phyloP scores from a whole-genome alignment of 2,113 vertebrate species.

The Sebastes schlegelii region DNA sequence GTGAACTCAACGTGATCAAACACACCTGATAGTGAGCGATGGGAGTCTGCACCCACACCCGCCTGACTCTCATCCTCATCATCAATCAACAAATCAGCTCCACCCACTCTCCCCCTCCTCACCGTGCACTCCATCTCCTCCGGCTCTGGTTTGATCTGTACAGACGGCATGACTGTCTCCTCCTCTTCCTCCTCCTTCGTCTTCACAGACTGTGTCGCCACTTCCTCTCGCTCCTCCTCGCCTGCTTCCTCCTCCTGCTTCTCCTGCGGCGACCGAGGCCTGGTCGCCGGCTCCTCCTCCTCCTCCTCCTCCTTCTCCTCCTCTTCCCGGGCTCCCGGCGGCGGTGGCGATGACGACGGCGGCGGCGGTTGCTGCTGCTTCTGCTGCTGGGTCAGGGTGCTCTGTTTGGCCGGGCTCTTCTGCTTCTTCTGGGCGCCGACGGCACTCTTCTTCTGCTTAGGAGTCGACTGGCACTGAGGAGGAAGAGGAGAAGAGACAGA shows the following conservation, averaged over 20 bases:
- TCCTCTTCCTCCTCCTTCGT: constrained; percentile 37
- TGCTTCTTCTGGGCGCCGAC: constrained; percentile 71
- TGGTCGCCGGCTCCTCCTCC: constrained; percentile 55
- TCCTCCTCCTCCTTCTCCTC: constrained; percentile 50
- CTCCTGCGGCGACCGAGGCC: constrained; percentile 36
- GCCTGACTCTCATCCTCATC: constrained; percentile 19
- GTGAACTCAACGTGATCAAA: no score
- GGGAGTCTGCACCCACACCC: no score
- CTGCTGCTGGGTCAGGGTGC: constrained; percentile 50
- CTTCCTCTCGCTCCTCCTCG: constrained; percentile 57
- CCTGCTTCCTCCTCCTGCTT: constrained; percentile 41
- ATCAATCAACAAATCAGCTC: constrained; percentile 29
- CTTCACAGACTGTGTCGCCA: constrained; percentile 38
- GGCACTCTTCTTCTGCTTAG: constrained; percentile 82
- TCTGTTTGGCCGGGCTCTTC: constrained; percentile 69
- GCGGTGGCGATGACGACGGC: constrained; percentile 17
- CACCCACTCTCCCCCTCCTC: constrained; percentile 55
- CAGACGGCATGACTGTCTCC: constrained; percentile 80
- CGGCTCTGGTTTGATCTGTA: constrained; percentile 87
- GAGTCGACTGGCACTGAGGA: constrained; percentile 82
- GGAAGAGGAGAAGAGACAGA: constrained; percentile 14
- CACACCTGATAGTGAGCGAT: no score
- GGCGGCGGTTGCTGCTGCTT: constrained; percentile 48
- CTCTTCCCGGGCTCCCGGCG: constrained; percentile 28
- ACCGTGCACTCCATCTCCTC: constrained; percentile 86